Evolutionary conservation across 2,113 vertebrate species (phyloP), one percentile per base, ranked within the genome.

Genomic region (Nanger granti): DNA sequence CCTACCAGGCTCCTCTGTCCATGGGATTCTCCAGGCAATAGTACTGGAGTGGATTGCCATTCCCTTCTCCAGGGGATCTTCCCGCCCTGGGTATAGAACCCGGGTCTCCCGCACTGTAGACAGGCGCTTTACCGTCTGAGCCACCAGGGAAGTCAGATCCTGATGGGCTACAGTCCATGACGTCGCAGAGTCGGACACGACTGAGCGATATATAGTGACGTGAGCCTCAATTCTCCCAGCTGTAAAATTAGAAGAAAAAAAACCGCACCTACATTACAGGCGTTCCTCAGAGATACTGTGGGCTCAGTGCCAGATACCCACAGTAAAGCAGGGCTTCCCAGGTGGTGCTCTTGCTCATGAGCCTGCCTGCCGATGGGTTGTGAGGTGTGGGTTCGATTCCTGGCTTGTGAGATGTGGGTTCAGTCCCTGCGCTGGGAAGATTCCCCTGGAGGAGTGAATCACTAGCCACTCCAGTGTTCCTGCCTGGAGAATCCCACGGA

Each of bases 261-360:
- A 14, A 52, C 10, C 11, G 17, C 4, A 4, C 12, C 37, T 85
- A 26, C 4, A 3, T 24, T 5, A 41, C 7, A 41, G 64, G 24
- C 3, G 0, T 17, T 85, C 52, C 54, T 37, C 11, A 54, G 83
- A 85, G 83, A 85, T 3, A 15, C 0, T 37, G 34, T 57, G 34
- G 22, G 83, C 14, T 55, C 34, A 37, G 34, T 85, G 24, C 83
- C 83, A 37, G 12, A 57, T 1, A 14, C 22, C 34, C 34, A 15
- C 34, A 85, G 22, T 8, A 14, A 57, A 37, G 12, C 34, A 15
- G 24, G 22, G 73, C 47, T 47, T 47, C 47, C 47, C 47, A 4
- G 37, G 6, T 14, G 73, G 11, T 14, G 22, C 73, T 44, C 26
- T 13, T 14, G 69, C 37, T 76, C 9, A 12, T 6, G 69, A 76